Evolutionary conservation across 2,888 invertebrate species (phyloP).

Genomic region (Leptarthrus brevirostris): DNA sequence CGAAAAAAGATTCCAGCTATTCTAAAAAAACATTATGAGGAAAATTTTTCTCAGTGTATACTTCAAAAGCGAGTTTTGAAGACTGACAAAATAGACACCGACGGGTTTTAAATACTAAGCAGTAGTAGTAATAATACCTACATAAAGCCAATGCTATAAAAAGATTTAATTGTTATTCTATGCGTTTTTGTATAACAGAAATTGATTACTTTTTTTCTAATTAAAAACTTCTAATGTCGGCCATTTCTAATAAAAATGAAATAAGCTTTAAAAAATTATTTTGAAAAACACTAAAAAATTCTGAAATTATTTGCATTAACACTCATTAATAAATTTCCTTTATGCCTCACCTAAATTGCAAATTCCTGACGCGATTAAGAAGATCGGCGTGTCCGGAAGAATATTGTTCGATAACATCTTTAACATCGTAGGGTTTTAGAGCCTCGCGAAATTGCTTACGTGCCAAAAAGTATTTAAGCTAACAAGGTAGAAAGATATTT

Average conservation of each 20-base stretch:
- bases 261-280: constrained; percentile 29
- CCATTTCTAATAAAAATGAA: constrained; percentile 23
- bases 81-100: no score
- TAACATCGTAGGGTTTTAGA: constrained; percentile 92
- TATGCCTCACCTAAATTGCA: constrained; percentile 80
- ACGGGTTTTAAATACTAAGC: no score
- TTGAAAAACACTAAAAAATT: constrained; percentile 21
- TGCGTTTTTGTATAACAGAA: no score
- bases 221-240: constrained; percentile 47
- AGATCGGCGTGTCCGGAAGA: constrained; percentile 89
- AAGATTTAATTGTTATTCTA: no score
- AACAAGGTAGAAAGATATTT: constrained; percentile 68
- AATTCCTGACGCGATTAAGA: constrained; percentile 86
- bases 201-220: no score
- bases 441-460: constrained; percentile 92
- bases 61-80: no score
- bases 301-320: constrained; percentile 17
- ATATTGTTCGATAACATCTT: constrained; percentile 94
- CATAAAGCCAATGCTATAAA: no score
- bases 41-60: no score
- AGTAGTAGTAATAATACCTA: no score
- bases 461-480: constrained; percentile 90
- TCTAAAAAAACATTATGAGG: no score
- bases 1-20: no score
- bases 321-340: constrained; percentile 12